A percentile compares a stretch with the other conserved stretches of the same genome.
Evolutionary conservation across 2,797 vertebrate genomes (phyloP).

Genomic region (Arrhamphus sclerolepis): DNA sequence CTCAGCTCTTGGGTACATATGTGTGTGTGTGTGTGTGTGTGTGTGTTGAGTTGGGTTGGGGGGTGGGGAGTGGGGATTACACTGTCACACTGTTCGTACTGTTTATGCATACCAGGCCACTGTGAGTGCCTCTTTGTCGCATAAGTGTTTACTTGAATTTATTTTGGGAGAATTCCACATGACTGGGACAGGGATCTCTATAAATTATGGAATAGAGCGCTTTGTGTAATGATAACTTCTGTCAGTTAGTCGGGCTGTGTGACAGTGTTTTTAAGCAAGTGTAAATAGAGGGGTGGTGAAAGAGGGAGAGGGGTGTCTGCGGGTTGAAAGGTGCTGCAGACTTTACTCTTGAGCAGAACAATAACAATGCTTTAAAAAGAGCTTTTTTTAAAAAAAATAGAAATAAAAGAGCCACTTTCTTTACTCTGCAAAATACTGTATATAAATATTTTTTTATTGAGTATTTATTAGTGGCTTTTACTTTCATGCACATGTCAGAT

Average conservation of each 20-base stretch:
- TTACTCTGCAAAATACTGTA: too few relatives aligned
- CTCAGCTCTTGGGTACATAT: conserved; percentile 38
- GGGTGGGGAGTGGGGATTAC: conserved; percentile 80
- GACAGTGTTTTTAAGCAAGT: conserved; percentile 73
- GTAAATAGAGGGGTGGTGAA: conserved; percentile 65
- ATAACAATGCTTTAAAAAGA: conserved; percentile 40
- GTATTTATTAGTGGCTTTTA: too few relatives aligned
- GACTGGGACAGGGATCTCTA: conserved; percentile 90
- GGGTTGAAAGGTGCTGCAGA: conserved; percentile 64
- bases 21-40: conserved; percentile 38
- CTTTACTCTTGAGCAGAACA: conserved; percentile 41
- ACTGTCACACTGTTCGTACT: conserved; percentile 90
- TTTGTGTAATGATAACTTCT: conserved; percentile 93
- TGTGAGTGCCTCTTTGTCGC: conserved; percentile 95
- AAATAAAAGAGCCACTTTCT: too few relatives aligned
- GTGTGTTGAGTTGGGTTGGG: conserved; percentile 29
- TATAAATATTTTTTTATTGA: too few relatives aligned
- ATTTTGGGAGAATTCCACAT: conserved; percentile 97
- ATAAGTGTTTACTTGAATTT: conserved; percentile 94
- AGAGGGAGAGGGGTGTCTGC: conserved; percentile 60
- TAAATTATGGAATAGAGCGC: conserved; percentile 92
- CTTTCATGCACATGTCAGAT: too few relatives aligned
- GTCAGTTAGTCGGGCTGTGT: conserved; percentile 84
- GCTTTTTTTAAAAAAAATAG: too few relatives aligned
- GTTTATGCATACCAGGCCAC: conserved; percentile 92